Conservation (phyloP, 1,140 invertebrate species). For the Platyscapa corneri region DNA sequence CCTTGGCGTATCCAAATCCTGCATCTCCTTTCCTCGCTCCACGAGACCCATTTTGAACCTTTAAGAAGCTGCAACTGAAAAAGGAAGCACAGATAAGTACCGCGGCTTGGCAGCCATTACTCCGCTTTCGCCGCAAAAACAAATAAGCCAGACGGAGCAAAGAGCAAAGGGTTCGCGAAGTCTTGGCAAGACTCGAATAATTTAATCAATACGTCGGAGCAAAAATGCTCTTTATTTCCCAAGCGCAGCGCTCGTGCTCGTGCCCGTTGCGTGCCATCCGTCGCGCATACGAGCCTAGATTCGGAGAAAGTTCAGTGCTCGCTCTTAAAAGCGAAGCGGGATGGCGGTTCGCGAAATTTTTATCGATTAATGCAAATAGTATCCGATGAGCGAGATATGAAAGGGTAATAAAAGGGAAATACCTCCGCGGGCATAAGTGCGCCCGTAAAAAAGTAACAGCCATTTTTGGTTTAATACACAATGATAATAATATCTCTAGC, state of each 20-base stretch:
- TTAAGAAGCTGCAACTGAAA: slow-evolving; percentile 48
- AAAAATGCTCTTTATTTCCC: not conserved
- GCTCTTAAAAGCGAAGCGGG: not conserved
- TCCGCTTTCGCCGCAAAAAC: too few species aligned
- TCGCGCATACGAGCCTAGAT: not conserved
- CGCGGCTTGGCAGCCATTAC: not conserved
- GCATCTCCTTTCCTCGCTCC: slow-evolving; percentile 67
- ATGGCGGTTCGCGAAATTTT: not conserved
- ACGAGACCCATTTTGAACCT: slow-evolving; percentile 67
- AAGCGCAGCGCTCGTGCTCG: too few species aligned
- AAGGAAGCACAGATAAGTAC: not conserved
- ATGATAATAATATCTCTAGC: not conserved
- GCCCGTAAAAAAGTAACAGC: not conserved
- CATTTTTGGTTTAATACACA: not conserved
- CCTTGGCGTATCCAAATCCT: slow-evolving; percentile 65
- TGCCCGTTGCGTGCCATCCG: not conserved
- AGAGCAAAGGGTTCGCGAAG: not conserved
- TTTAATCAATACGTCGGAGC: not conserved
- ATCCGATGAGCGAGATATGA: too few species aligned
- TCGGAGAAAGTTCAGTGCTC: not conserved
- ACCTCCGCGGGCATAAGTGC: not conserved
- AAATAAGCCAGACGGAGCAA: not conserved
- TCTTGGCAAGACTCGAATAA: not conserved
- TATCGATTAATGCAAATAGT: too few species aligned
- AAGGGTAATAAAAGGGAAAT: too few species aligned